Evolutionary conservation across 2,797 vertebrate species (phyloP).

Genomic region (Cryptoblepharus egeriae): DNA sequence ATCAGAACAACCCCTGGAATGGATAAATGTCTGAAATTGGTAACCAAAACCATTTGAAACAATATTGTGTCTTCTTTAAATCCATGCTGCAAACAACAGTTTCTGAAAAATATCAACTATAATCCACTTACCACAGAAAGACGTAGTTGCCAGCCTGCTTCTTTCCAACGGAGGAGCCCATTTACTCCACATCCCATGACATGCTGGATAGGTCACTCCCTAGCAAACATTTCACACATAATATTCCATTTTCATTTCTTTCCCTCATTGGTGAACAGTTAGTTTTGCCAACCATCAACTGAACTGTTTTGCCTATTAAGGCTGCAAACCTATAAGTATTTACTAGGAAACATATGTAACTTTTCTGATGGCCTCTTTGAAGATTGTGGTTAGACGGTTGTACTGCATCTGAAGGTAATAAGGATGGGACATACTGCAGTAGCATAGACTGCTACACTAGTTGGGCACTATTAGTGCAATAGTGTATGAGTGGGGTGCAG

Average conservation of each 20-base stretch:
- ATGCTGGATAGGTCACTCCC: slow-evolving; percentile 98
- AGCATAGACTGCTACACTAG: no score
- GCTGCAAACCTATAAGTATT: not conserved
- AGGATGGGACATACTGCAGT: no score
- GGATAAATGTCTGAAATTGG: not conserved
- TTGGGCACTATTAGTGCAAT: no score
- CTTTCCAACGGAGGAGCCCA: slow-evolving; percentile 98
- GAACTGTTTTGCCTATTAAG: slow-evolving; percentile 2
- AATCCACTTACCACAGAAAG: slow-evolving; percentile 92
- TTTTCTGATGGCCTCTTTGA: no score
- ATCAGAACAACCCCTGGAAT: not conserved
- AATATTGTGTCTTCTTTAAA: not conserved
- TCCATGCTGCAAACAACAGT: not conserved
- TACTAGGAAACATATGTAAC: not conserved
- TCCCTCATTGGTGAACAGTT: not conserved
- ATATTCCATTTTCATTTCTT: slow-evolving; percentile 23
- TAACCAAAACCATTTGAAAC: no score
- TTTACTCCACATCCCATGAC: slow-evolving; percentile 98
- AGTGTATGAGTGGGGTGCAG: no score
- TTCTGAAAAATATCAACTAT: not conserved
- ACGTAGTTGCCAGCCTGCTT: slow-evolving; percentile 94
- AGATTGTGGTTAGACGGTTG: no score
- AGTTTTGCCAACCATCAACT: slow-evolving; percentile 3
- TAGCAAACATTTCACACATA: slow-evolving; percentile 65
- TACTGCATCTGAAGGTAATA: no score